Evolutionary conservation across 2,113 vertebrate genomes (phyloP), one percentile per base, ranked within the genome.

Genomic region (Phaethon lepturus): DNA sequence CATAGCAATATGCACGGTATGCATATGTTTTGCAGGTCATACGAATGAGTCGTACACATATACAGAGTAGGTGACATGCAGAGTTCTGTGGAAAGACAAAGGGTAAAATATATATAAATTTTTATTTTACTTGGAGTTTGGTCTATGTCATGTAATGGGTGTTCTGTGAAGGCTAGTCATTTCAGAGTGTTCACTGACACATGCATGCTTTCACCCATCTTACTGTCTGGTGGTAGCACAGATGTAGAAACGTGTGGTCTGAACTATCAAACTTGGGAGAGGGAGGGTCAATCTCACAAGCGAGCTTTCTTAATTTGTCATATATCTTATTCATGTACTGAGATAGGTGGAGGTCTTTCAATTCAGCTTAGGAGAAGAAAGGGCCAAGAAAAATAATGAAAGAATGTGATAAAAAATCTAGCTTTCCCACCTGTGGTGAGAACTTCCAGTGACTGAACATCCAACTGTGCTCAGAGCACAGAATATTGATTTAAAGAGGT

Each of bases 1-100:
- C 78, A 77, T 7, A 68, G 29, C 10, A 74, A 8, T 20, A 33
- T 53, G 26, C 9, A 7, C 42, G 13, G 31, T 63, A 69, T 58
- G 28, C 7, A 4, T 68, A 28, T 7, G 0, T 52, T 64, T 58
- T 74, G 73, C 26, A 44, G 78, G 20, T 42, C 29, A 18, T 53
- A 19, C 59, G 40, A 68, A 35, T 25, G 56, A 77, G 8, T 31
- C 5, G 1, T 15, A 31, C 0, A 0, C 0, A 0, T 29, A 2
- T 47, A 33, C 25, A 24, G 63, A 55, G 33, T 33, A 83, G 33
- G 31, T 71, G 78, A 60, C 29, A 6, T 29, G 26, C 67, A 71
- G 26, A 56, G 11, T 52, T 95, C 38, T 79, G 17, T 88, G 72
- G 28, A 86, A 74, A 71, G n/a, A 82, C 4, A 23, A 75, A 74